These are phyloP conservation scores for Muschampia plurimacula DNA, from an alignment of 2,888 invertebrate species.

Conservation along the genomic window DNA sequence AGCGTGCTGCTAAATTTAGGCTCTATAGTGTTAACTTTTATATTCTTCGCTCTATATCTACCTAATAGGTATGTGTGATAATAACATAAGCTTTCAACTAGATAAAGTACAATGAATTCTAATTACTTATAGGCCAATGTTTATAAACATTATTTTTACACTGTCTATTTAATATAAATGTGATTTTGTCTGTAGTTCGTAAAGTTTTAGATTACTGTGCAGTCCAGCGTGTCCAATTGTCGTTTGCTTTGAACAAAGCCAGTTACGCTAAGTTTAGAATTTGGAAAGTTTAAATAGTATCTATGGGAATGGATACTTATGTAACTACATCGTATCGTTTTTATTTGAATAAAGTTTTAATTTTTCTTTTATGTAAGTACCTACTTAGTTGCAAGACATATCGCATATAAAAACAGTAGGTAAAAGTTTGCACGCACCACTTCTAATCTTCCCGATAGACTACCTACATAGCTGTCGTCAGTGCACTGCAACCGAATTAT, in stretches of 20 bases:
- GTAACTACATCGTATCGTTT: not conserved
- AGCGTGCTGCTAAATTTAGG: constrained; percentile 58
- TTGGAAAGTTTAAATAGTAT: constrained; percentile 20
- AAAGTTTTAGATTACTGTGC: constrained; percentile 65
- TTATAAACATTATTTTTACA: constrained; percentile 85
- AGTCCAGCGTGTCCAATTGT: constrained; percentile 63
- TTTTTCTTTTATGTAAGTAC: too few species aligned
- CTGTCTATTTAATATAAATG: constrained; percentile 77
- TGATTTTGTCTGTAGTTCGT: constrained; percentile 78
- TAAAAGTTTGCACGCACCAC: too few species aligned
- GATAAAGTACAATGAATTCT: constrained; percentile 81
- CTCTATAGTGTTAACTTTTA: constrained; percentile 73
- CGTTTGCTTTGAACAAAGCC: constrained; percentile 37
- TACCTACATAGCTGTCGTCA: not conserved
- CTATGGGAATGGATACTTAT: constrained; percentile 1
- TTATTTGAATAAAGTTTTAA: not conserved
- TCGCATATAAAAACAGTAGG: too few species aligned
- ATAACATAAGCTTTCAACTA: constrained; percentile 84
- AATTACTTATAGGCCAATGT: constrained; percentile 77
- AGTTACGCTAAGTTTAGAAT: constrained; percentile 20
- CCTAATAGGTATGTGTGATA: constrained; percentile 83
- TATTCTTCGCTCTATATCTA: constrained; percentile 76
- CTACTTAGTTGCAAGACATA: too few species aligned
- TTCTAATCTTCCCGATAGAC: too few species aligned
- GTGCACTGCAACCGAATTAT: not conserved